These are phyloP conservation scores for Synergus japonicus DNA, from an alignment of 2,888 invertebrate species.

Conservation along the genomic window DNA sequence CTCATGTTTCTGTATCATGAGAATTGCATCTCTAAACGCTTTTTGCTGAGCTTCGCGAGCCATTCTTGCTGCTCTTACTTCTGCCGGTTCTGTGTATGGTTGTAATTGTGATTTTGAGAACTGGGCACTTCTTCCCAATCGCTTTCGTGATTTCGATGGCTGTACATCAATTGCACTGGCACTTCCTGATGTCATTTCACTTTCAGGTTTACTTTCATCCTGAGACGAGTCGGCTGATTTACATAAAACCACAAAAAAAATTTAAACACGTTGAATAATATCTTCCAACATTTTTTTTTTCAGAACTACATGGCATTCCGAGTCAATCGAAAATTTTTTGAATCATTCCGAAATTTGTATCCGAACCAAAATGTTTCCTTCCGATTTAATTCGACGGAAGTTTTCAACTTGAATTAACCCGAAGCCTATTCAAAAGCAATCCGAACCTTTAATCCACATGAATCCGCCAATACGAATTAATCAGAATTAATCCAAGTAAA, in stretches of 20 bases:
- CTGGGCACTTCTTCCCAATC: constrained; percentile 16
- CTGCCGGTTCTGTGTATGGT: constrained; percentile 16
- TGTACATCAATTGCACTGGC: constrained; percentile 8
- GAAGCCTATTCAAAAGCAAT: no score
- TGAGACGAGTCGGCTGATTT: not conserved
- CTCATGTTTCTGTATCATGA: constrained; percentile 67
- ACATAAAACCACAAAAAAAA: not conserved
- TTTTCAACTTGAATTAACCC: no score
- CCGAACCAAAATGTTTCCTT: no score
- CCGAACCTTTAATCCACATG: no score
- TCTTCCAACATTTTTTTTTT: not conserved
- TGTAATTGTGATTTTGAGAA: constrained; percentile 27
- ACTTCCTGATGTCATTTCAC: constrained; percentile 16
- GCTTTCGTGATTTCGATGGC: not conserved
- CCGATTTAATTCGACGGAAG: no score
- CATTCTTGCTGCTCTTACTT: constrained; percentile 45
- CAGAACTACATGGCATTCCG: no score
- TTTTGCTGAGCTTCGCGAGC: constrained; percentile 49
- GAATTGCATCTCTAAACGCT: constrained; percentile 53
- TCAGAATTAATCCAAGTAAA: no score
- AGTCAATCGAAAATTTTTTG: no score
- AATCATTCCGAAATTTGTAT: no score
- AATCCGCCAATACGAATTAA: no score
- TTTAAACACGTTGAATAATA: not conserved
- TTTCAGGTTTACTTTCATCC: not conserved